A percentile compares a stretch with the other conserved stretches of the same genome.
Conservation (phyloP, 2,113 vertebrate genomes). For the Trematomus loennbergii region DNA sequence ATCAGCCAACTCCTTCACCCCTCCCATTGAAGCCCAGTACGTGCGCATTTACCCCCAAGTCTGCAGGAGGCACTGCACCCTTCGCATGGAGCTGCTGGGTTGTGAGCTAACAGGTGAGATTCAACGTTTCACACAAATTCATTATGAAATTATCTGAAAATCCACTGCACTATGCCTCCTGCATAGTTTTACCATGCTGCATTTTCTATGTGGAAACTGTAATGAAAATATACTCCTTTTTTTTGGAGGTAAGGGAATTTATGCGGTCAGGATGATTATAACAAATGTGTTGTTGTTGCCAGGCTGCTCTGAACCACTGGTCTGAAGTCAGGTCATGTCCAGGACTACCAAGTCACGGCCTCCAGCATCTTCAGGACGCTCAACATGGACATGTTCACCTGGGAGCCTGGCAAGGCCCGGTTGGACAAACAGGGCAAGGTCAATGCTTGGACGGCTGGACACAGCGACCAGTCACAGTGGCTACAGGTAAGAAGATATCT, state of each 20-base stretch:
- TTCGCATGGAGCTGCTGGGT: slow-evolving; percentile 97
- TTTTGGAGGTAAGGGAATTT: too few species aligned
- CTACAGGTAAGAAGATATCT: slow-evolving; percentile 88
- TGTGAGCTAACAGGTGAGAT: slow-evolving; percentile 91
- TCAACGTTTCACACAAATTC: neutral
- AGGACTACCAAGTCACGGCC: slow-evolving; percentile 95
- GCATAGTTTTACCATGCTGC: slow-evolving; percentile 6
- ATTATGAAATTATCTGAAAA: slow-evolving; percentile 3
- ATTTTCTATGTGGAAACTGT: neutral
- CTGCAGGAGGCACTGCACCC: slow-evolving; percentile 95
- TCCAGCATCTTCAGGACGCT: slow-evolving; percentile 97
- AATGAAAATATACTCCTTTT: neutral
- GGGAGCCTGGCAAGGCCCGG: slow-evolving; percentile 97
- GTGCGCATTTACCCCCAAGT: slow-evolving; percentile 96
- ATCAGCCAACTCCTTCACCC: slow-evolving; percentile 96
- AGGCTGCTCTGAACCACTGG: slow-evolving; percentile 98
- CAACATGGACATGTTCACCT: slow-evolving; percentile 99
- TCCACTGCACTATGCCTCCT: neutral
- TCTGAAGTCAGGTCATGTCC: slow-evolving; percentile 97
- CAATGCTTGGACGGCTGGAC: slow-evolving; percentile 98
- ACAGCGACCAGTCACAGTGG: slow-evolving; percentile 98
- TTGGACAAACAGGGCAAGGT: slow-evolving; percentile 99
- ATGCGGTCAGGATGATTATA: neutral
- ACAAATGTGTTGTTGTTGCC: slow-evolving; percentile 36
- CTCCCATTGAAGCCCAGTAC: slow-evolving; percentile 95